Base-by-base conservation (phyloP, 2,797 vertebrate species). In the Trachops cirrhosus region DNA sequence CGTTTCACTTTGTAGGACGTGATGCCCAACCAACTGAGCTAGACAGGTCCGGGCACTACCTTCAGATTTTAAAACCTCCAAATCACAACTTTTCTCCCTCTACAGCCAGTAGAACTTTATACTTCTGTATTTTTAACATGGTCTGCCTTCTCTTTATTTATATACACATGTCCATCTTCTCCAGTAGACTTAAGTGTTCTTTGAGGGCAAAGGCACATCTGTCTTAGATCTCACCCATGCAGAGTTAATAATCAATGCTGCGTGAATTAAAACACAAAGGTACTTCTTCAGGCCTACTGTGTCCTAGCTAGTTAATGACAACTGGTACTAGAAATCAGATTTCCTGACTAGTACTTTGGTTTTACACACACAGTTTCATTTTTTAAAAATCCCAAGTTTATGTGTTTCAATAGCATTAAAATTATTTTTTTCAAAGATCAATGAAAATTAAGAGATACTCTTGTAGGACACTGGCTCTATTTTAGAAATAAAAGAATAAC, bases 401-500 rank as follows among this genome's bases (percentile, higher is more conserved):
- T 6, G 54, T 68, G 41, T 64, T 34, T 83, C 41, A 88, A 29
- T 37, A 59, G 64, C 68, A 93, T 59, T 77, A 70, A 93, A 59
- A 11, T n/a, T 44, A 10, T n/a, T 54, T 54, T 48, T 70, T 44
- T 12, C 52, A 82, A 74, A 84, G 62, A 46, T 26, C 4, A 44
- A 82, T 16, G 44, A 83, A 62, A 93, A 93, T 89, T 19, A 52
- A 52, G 44, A 84, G 34, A 37, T 12, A 71, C 5, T 70, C 90
- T 41, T 67, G 29, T 32, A 83, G 59, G 22, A 71, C 26, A 90
- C 9, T 54, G 34, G 37, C 32, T 95, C 24, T 94, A 32, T 44
- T 88, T 84, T 75, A 84, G 26, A 93, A 97, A 95, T n/a, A 64
- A 71, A 91, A 93, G 62, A n/a, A 10, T 37, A 12, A 89, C 6